phyloP scores from a whole-genome alignment of 2,113 vertebrate genomes.

The Lota lota region DNA sequence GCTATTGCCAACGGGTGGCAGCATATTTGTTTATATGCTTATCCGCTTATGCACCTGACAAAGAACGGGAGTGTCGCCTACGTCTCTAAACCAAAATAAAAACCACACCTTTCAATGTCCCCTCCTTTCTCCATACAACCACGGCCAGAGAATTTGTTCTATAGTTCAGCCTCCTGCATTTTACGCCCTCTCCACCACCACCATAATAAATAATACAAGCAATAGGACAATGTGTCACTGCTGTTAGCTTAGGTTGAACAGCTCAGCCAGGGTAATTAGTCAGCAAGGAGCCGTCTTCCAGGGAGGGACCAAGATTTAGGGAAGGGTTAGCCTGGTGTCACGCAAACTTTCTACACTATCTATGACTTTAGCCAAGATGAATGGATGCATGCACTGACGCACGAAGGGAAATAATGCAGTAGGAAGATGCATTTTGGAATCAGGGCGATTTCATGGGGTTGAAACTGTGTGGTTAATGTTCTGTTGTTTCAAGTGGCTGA shows the following conservation, averaged over 20 bases:
- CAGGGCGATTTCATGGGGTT: no score
- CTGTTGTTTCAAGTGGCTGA: no score
- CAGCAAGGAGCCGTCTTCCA: conserved; percentile 41
- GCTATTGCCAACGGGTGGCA: conserved; percentile 34
- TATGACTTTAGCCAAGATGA: conserved; percentile 6
- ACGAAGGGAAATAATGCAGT: no score
- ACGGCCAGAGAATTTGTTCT: conserved; percentile 15
- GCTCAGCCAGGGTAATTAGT: conserved; percentile 51
- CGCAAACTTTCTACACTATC: conserved; percentile 28
- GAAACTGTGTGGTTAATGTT: no score
- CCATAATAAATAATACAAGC: conserved; percentile 32
- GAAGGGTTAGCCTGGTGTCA: conserved; percentile 49
- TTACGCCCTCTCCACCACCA: conserved; percentile 29
- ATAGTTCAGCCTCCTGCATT: conserved; percentile 15
- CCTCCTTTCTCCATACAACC: conserved; percentile 11
- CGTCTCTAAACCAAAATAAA: conserved; percentile 17
- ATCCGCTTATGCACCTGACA: conserved; percentile 36
- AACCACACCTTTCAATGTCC: conserved; percentile 38
- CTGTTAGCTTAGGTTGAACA: conserved; percentile 8
- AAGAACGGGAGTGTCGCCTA: conserved; percentile 43
- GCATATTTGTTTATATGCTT: conserved; percentile 42
- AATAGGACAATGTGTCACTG: conserved; percentile 30
- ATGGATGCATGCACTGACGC: background rate
- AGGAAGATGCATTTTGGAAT: no score
- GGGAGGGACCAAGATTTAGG: conserved; percentile 54